Base-by-base conservation (phyloP, 2,888 invertebrate genomes). In the Macroteleia sp. region DNA sequence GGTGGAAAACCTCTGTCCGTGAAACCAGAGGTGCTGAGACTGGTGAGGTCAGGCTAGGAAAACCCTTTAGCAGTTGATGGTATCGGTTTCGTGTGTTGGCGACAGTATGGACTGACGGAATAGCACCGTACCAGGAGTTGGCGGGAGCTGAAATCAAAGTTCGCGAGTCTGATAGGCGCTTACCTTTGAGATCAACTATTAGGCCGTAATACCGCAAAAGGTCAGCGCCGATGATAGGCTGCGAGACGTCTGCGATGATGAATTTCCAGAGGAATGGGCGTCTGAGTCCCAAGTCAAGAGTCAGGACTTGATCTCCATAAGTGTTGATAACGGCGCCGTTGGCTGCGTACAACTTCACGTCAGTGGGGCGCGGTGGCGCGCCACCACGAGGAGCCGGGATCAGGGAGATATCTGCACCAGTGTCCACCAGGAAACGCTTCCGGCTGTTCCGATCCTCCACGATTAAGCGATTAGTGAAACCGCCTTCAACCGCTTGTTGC, bases 311-410 rank as follows among this genome's bases (percentile, higher is more conserved):
- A 87, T 88, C 67, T 86, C 25, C 25, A 25, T 25, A 90, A 0
- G 70, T 88, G 1, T 67, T 12, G 1, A 89, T 89, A 1, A 50
- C 20, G 0, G 85, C 74, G 6, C 85, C 84, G 42, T 90, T 90
- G 0, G 87, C 89, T 10, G 88, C 74, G 8, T 8, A 48, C 2
- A 74, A 44, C 16, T 77, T 19, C 10, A 25, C 0, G 1, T 3
- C 6, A 14, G 44, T 14, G 1, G 1, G 8, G 1, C 1, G 1
- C 1, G 3, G 0, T 0, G 1, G 0, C 1, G n/a, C 0, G 0
- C 16, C 1, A 1, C 2, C 19, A 5, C 1, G 5, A n/a, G 6
- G 0, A 6, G 19, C n/a, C 25, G 14, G 69, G 16, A 20, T 41
- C 1, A 16, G 19, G 0, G 48, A 73, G 6, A 36, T 71, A 17